Conservation (phyloP, 92 coral and sea anemone genomes). For the Desmophyllum pertusum region DNA sequence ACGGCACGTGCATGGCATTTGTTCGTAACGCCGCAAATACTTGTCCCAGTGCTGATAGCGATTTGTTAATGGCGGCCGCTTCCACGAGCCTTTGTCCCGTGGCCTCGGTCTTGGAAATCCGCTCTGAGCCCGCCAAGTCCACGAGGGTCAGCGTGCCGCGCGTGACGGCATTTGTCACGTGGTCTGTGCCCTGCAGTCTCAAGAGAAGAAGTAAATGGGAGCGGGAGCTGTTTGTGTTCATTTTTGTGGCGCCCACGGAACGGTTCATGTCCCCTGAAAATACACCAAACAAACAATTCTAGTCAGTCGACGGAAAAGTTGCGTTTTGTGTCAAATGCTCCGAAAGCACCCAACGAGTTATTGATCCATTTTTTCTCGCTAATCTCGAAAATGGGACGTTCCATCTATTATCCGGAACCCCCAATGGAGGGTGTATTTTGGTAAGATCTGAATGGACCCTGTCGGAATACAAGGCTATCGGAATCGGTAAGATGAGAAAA, state of each 20-base stretch:
- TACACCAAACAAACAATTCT: too few relatives aligned
- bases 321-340: neutral
- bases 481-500: too few relatives aligned
- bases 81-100: slow-evolving; percentile 92
- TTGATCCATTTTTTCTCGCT: neutral
- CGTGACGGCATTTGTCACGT: slow-evolving; percentile 77
- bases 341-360: neutral
- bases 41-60: slow-evolving; percentile 88
- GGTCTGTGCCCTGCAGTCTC: slow-evolving; percentile 72
- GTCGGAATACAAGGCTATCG: too few relatives aligned
- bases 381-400: neutral
- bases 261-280: slow-evolving; percentile 77
- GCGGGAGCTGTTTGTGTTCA: slow-evolving; percentile 94
- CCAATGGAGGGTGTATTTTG: too few relatives aligned
- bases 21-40: slow-evolving; percentile 84
- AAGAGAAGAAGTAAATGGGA: slow-evolving; percentile 82
- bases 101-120: slow-evolving; percentile 91
- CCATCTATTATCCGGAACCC: neutral
- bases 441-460: too few relatives aligned
- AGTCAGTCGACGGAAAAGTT: neutral
- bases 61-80: slow-evolving; percentile 93
- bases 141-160: slow-evolving; percentile 88
- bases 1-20: slow-evolving; percentile 90
- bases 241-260: slow-evolving; percentile 88
- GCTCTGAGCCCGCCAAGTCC: slow-evolving; percentile 89